These are phyloP conservation scores for Nycticryphes semicollaris DNA, from an alignment of 2,113 vertebrate genomes.

Conservation along the genomic window DNA sequence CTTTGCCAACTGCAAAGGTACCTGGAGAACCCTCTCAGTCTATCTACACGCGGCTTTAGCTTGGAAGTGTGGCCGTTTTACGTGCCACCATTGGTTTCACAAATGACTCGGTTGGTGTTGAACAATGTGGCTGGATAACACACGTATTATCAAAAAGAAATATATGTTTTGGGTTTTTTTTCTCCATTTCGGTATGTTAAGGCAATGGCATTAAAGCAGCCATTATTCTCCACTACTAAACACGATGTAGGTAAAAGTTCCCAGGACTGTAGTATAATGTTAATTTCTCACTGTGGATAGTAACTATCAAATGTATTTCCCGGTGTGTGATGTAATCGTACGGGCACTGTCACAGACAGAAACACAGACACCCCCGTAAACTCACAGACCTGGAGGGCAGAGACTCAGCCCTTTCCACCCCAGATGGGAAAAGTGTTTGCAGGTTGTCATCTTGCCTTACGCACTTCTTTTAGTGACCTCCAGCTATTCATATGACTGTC, in stretches of 20 bases:
- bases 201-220: neutral
- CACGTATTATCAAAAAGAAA: neutral
- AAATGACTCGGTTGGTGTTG: neutral
- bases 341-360: neutral
- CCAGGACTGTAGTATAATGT: neutral
- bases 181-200: neutral
- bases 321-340: neutral
- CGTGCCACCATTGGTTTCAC: neutral
- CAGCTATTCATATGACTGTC: neutral
- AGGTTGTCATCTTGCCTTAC: neutral
- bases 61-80: neutral
- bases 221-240: neutral
- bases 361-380: neutral
- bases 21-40: neutral
- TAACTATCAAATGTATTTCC: neutral
- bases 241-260: neutral
- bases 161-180: rapidly evolving
- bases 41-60: neutral
- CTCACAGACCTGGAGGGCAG: neutral
- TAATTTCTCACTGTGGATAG: neutral
- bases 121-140: neutral
- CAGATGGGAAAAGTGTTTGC: neutral
- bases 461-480: neutral
- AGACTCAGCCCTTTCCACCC: neutral
- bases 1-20: neutral